These are phyloP conservation scores for Tiliacea citrago DNA, from an alignment of 2,888 invertebrate species.

Conservation along the genomic window DNA sequence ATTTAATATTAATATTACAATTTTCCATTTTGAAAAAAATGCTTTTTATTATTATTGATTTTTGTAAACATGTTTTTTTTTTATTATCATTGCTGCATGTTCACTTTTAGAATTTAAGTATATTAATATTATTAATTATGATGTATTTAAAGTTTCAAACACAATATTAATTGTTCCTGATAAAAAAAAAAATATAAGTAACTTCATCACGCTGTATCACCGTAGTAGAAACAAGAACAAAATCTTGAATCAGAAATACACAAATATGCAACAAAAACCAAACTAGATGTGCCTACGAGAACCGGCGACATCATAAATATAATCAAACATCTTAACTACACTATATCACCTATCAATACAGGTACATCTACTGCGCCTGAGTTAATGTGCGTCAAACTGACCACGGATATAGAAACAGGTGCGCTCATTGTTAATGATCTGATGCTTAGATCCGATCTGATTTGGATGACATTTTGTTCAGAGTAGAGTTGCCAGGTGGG, in stretches of 20 bases:
- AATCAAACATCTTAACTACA: constrained; percentile 37
- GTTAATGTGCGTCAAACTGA: constrained; percentile 51
- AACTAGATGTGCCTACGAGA: neutral
- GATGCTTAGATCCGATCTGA: constrained; percentile 61
- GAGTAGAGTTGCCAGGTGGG: constrained; percentile 43
- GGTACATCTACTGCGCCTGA: constrained; percentile 48
- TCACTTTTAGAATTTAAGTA: no score
- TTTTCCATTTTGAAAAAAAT: no score
- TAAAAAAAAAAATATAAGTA: neutral
- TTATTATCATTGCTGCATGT: no score
- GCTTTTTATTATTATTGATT: no score
- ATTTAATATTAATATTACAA: no score
- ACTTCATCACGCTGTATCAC: no score
- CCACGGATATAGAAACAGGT: constrained; percentile 60
- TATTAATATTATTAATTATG: no score
- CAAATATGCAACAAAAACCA: neutral
- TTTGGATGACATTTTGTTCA: constrained; percentile 63
- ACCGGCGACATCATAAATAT: constrained; percentile 30
- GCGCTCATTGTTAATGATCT: constrained; percentile 65
- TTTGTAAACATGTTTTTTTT: no score
- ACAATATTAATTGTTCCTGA: neutral
- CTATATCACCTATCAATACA: constrained; percentile 33
- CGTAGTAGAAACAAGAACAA: neutral
- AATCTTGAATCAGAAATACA: neutral
- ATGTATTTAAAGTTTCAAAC: no score